Evolutionary conservation across 2,888 invertebrate species (phyloP), one percentile per base, ranked within the genome.

Genomic region (Lymantria dispar): DNA sequence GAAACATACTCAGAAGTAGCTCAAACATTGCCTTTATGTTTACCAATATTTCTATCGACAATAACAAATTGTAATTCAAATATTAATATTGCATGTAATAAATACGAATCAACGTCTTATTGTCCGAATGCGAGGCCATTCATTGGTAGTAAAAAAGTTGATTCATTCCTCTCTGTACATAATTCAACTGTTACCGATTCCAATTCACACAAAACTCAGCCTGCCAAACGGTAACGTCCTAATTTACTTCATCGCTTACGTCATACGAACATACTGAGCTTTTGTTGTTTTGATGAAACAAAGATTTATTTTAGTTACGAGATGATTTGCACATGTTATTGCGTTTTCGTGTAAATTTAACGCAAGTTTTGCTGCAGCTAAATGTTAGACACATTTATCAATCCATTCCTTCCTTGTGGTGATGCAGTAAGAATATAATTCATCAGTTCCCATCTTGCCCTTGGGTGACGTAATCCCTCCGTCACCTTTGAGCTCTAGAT

Each of bases 191-290:
- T 41, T 44, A 48, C 47, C 51, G 55, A 49, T 51, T 47, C 45
- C 22, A 53, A 49, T 59, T 53, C 47, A 45, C 47, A 50, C 37
- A 47, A 48, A 51, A 54, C 55, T 47, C 43, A 13, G 47, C 44
- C 40, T 52, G 56, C 45, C 47, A 14, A 40, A 14, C 10, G 15
- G 13, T 43, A 47, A 49, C 40, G 56, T 43, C 45, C 54, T 61
- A 52, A 61, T 61, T 61, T 56, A 51, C 54, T 47, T 45, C 51
- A 43, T 45, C 29, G 44, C 50, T 58, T 46, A 54, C 58, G 56
- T 58, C 60, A 56, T 49, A 22, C 42, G 8, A 11, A 50, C 49
- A 56, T 44, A 46, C 43, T 38, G 50, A 14, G 39, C 40, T 46
- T 46, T 33, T 46, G 45, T 53, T 53, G 46, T 46, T 43, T 48